A percentile compares a stretch with the other conserved stretches of the same genome.
These are phyloP conservation scores for Lemur catta DNA, from an alignment of 2,797 vertebrate species.

Conservation along the genomic window DNA sequence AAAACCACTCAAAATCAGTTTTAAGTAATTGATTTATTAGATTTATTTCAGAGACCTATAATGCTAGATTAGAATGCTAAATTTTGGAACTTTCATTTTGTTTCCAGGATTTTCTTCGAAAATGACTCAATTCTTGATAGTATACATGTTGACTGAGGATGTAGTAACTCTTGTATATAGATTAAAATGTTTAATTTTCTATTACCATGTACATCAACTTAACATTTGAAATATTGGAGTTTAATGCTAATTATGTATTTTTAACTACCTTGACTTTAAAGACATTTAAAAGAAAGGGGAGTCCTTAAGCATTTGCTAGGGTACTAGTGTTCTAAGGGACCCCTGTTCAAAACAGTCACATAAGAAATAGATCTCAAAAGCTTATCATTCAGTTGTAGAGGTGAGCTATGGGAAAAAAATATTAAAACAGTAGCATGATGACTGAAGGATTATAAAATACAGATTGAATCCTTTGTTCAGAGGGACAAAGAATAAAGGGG, in stretches of 20 bases:
- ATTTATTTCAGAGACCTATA: conserved; percentile 30
- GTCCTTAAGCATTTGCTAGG: background rate
- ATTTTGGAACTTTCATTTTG: conserved; percentile 43
- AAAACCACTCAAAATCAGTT: conserved; percentile 48
- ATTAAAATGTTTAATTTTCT: conserved; percentile 51
- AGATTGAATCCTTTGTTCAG: conserved; percentile 38
- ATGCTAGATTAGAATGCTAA: conserved; percentile 27
- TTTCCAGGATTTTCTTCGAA: conserved; percentile 57
- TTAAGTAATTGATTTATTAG: conserved; percentile 56
- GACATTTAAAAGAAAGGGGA: conserved; percentile 29
- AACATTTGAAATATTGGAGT: conserved; percentile 43
- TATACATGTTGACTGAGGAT: conserved; percentile 14
- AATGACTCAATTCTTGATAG: conserved; percentile 29
- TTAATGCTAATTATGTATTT: conserved; percentile 1
- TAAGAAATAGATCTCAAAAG: background rate
- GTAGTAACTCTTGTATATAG: background rate
- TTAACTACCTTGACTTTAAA: conserved; percentile 34
- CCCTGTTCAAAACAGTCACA: background rate
- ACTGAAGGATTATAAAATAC: conserved; percentile 27
- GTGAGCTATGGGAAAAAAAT: background rate
- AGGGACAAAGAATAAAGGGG: conserved; percentile 27
- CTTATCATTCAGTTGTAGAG: background rate
- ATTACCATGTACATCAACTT: background rate
- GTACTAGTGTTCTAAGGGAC: background rate
- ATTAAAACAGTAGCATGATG: background rate